phyloP scores from a whole-genome alignment of 2,113 vertebrate species.

The Syngnathus floridae region DNA sequence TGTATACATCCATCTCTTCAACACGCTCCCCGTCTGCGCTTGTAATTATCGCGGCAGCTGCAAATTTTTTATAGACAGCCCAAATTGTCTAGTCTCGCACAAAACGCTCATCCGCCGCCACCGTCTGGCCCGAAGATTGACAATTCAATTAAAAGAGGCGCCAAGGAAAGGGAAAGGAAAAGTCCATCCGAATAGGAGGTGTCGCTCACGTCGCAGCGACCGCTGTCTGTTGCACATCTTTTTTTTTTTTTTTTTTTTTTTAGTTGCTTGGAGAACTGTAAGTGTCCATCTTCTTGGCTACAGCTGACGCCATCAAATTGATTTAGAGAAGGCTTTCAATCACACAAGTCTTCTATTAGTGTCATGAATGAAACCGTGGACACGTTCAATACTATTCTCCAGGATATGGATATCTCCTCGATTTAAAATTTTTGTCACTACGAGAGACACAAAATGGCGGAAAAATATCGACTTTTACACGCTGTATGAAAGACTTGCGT shows the following conservation, averaged over 20 bases:
- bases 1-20: conserved; percentile 7
- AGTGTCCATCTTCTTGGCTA: conserved; percentile 29
- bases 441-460: not conserved
- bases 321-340: conserved; percentile 55
- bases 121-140: conserved; percentile 8
- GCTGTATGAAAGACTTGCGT: not conserved
- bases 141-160: conserved; percentile 33
- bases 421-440: not conserved
- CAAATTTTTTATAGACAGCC: conserved; percentile 16
- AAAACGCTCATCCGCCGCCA: conserved; percentile 3
- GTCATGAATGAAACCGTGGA: conserved; percentile 8
- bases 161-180: not conserved
- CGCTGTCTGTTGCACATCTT: not conserved
- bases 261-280: conserved; percentile 10
- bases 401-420: no score
- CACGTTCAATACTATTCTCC: not conserved
- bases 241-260: not conserved
- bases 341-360: conserved; percentile 52
- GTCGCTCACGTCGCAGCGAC: conserved; percentile 21
- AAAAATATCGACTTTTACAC: not conserved
- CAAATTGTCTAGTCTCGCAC: conserved; percentile 20
- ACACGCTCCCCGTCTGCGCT: not conserved
- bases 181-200: conserved; percentile 18
- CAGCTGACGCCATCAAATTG: conserved; percentile 55
- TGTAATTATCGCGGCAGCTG: conserved; percentile 8